Conservation (phyloP, 2,797 vertebrate species). For the Enteromius thamalakanensis region DNA sequence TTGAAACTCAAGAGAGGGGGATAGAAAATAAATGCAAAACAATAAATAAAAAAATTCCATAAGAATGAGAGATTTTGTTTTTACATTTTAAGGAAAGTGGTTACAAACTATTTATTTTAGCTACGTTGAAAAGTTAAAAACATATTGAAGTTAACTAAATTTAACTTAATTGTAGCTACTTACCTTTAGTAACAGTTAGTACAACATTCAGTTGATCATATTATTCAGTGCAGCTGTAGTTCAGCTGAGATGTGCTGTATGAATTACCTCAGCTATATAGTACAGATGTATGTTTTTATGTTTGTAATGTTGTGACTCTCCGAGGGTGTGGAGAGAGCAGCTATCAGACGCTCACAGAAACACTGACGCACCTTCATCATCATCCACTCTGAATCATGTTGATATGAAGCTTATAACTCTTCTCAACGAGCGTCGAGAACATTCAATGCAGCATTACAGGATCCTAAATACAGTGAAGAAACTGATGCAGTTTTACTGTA, state of each 20-base stretch:
- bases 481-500: neutral
- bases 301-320: neutral
- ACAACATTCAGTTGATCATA: no score
- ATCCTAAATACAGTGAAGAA: neutral
- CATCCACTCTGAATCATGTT: neutral
- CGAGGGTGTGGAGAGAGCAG: conserved; percentile 55
- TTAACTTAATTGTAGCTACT: no score
- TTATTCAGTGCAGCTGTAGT: neutral
- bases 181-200: no score
- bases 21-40: no score
- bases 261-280: neutral
- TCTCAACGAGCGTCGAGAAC: neutral
- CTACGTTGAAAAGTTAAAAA: no score
- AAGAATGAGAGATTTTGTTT: no score
- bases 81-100: no score
- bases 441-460: neutral
- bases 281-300: no score
- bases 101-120: no score
- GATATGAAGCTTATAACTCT: neutral
- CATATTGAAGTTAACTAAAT: no score
- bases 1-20: no score
- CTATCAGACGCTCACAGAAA: conserved; percentile 46
- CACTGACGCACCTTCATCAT: neutral
- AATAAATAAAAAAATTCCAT: no score
- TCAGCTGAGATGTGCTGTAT: neutral